Evolutionary conservation across 2,113 vertebrate species (phyloP).

Genomic region (Miniopterus natalensis): DNA sequence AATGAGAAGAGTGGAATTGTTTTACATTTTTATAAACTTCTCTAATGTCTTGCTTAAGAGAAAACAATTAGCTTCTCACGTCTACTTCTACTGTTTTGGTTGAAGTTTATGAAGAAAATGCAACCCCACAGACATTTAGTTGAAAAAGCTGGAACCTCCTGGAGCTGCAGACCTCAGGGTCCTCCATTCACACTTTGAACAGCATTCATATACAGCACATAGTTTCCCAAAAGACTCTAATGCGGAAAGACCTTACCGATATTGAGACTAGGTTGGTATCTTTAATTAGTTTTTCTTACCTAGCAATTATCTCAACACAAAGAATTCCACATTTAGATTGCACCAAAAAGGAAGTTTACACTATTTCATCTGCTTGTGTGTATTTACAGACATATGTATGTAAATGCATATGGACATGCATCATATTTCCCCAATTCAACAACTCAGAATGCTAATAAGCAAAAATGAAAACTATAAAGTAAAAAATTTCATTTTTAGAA

Average conservation of each 20-base stretch:
- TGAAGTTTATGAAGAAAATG: not conserved
- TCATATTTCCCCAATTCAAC: not conserved
- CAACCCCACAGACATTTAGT: not conserved
- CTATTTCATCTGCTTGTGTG: not conserved
- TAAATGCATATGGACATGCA: not conserved
- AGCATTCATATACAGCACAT: not conserved
- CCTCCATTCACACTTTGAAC: not conserved
- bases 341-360: slow-evolving; percentile 33
- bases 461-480: not conserved
- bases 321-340: slow-evolving; percentile 1
- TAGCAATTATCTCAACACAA: slow-evolving; percentile 49
- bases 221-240: not conserved
- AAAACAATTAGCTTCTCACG: not conserved
- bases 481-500: slow-evolving; percentile 10
- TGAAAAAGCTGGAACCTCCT: not conserved
- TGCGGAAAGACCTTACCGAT: not conserved
- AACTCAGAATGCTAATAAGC: slow-evolving; percentile 5
- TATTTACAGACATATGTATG: not conserved
- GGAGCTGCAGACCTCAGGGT: not conserved
- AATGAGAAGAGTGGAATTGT: not conserved
- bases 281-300: slow-evolving; percentile 29
- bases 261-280: not conserved
- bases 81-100: not conserved
- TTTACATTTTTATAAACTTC: not conserved
- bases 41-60: not conserved